These are phyloP conservation scores for Eudemis profundana DNA, from an alignment of 2,888 invertebrate species.

Conservation along the genomic window DNA sequence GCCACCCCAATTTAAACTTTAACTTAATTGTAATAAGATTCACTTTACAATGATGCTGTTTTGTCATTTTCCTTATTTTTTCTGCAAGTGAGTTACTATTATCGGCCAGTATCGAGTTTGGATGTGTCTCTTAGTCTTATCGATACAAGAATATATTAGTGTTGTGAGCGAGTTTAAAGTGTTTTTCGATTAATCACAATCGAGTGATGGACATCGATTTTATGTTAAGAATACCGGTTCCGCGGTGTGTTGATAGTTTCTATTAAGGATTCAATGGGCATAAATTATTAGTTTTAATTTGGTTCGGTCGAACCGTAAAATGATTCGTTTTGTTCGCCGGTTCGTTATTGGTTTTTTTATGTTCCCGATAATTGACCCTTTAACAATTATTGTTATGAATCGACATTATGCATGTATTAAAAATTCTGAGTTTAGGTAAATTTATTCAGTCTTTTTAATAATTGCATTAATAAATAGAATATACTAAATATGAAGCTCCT, in stretches of 20 bases:
- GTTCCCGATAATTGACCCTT: conserved; percentile 47
- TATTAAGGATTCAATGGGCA: conserved; percentile 83
- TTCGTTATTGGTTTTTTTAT: conserved; percentile 68
- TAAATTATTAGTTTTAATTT: conserved; percentile 80
- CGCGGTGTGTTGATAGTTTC: conserved; percentile 76
- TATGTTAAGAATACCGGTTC: conserved; percentile 57
- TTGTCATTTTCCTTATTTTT: conserved; percentile 19
- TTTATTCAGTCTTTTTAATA: neutral
- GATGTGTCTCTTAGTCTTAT: conserved; percentile 42
- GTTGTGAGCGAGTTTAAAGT: conserved; percentile 46
- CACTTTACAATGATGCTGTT: neutral
- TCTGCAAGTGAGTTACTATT: conserved; percentile 28
- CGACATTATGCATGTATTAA: neutral
- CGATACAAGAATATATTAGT: conserved; percentile 44
- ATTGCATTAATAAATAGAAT: too few species aligned
- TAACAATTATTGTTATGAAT: conserved; percentile 25
- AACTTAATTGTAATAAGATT: neutral
- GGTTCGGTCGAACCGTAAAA: conserved; percentile 64
- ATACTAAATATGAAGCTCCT: too few species aligned
- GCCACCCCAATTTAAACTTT: neutral
- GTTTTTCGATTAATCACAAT: conserved; percentile 53
- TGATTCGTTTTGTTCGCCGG: conserved; percentile 65
- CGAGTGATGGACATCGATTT: conserved; percentile 52
- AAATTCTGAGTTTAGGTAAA: neutral
- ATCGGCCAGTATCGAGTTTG: conserved; percentile 42